Evolutionary conservation across 2,113 vertebrate species (phyloP).

Genomic region (Microcebus murinus): DNA sequence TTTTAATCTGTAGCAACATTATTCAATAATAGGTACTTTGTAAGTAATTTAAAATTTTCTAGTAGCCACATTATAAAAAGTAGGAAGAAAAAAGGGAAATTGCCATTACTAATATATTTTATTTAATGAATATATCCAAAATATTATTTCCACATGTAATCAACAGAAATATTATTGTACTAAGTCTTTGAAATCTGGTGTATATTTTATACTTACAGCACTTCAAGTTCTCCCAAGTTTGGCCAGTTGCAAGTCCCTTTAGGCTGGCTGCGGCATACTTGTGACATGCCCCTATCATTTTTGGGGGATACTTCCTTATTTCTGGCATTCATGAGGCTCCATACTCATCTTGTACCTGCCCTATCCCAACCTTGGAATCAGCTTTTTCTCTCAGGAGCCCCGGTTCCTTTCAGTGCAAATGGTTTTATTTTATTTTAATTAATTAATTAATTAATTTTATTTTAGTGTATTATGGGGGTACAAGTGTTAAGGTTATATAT

Average conservation of each 20-base stretch:
- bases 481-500: no score
- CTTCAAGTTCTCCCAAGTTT: not conserved
- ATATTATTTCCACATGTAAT: not conserved
- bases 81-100: not conserved
- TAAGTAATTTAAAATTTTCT: not conserved
- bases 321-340: not conserved
- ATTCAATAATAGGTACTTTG: not conserved
- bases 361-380: not conserved
- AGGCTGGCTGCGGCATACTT: not conserved
- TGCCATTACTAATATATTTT: not conserved
- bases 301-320: not conserved
- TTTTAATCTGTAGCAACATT: not conserved
- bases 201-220: not conserved
- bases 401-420: not conserved
- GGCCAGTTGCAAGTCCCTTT: not conserved
- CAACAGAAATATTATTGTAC: not conserved
- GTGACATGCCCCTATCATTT: not conserved
- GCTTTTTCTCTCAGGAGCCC: not conserved
- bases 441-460: no score
- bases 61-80: not conserved
- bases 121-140: not conserved
- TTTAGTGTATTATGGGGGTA: no score
- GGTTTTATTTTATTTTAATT: not conserved
- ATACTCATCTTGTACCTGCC: not conserved
- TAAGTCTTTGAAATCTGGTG: not conserved